Conservation (phyloP, 2,113 vertebrate species). For the Lethenteron reissneri region DNA sequence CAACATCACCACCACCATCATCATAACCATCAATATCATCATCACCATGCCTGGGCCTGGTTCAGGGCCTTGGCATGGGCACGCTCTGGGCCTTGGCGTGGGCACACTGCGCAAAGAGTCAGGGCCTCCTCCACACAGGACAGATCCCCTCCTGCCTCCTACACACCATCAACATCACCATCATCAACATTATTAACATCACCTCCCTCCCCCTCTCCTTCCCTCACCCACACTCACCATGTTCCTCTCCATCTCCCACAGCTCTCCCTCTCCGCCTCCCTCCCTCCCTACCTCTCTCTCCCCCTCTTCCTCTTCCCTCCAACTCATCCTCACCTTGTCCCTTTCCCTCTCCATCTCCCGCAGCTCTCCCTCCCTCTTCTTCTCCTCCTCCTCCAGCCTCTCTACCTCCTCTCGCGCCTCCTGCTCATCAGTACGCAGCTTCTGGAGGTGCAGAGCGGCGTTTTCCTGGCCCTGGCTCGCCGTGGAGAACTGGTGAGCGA, state of each 20-base stretch:
- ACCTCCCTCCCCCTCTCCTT: too few relatives aligned
- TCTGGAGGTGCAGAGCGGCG: slow-evolving; percentile 33
- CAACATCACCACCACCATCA: too few relatives aligned
- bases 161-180: too few relatives aligned
- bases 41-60: too few relatives aligned
- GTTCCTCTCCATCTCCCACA: too few relatives aligned
- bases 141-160: slow-evolving; percentile 15
- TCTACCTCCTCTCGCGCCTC: slow-evolving; percentile 33
- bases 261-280: too few relatives aligned
- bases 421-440: slow-evolving; percentile 38
- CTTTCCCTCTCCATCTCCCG: slow-evolving; percentile 40
- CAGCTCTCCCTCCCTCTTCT: neutral
- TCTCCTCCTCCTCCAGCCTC: slow-evolving; percentile 22
- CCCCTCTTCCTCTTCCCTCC: too few relatives aligned
- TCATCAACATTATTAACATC: too few relatives aligned
- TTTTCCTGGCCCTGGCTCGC: slow-evolving; percentile 49
- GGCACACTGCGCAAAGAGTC: slow-evolving; percentile 38
- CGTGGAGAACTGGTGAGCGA: slow-evolving; percentile 51
- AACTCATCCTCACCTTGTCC: slow-evolving; percentile 30
- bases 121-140: slow-evolving; percentile 35
- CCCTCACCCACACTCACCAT: too few relatives aligned
- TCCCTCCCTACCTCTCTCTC: too few relatives aligned
- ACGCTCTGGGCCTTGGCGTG: slow-evolving; percentile 47
- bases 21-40: too few relatives aligned
- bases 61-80: too few relatives aligned